Percentiles rank a stretch among this genome's conserved stretches.
phyloP scores from a whole-genome alignment of 2,113 vertebrate species.

The Crypturellus undulatus region DNA sequence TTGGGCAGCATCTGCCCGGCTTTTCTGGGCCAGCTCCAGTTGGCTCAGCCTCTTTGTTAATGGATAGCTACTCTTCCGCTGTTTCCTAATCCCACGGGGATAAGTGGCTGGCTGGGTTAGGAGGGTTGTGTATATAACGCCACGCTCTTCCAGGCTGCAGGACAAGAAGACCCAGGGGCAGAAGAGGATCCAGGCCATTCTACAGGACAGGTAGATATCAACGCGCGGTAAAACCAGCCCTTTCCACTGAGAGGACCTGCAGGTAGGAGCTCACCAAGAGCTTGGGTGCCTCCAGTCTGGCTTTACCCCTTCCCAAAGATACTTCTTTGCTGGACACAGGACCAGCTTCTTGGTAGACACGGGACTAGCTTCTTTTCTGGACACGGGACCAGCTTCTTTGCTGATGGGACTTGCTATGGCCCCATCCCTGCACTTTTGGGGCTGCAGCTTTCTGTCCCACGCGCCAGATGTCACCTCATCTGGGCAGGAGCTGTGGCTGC shows the following conservation, averaged over 20 bases:
- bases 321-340: neutral
- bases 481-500: neutral
- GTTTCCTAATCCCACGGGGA: neutral
- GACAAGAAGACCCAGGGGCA: neutral
- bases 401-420: neutral
- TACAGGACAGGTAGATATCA: neutral
- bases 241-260: fast-evolving
- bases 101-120: fast-evolving
- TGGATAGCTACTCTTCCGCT: neutral
- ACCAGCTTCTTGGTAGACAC: fast-evolving
- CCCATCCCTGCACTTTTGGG: neutral
- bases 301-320: neutral
- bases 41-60: neutral
- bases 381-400: fast-evolving
- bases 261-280: neutral
- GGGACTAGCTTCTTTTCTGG: fast-evolving
- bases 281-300: neutral
- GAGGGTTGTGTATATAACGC: neutral
- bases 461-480: fast-evolving
- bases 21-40: neutral
- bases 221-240: neutral
- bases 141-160: fast-evolving
- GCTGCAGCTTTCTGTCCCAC: neutral
- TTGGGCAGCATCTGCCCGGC: neutral
- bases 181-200: neutral